Evolutionary conservation across 1,140 invertebrate species (phyloP).

Genomic region (Proctacanthus coquilletti): DNA sequence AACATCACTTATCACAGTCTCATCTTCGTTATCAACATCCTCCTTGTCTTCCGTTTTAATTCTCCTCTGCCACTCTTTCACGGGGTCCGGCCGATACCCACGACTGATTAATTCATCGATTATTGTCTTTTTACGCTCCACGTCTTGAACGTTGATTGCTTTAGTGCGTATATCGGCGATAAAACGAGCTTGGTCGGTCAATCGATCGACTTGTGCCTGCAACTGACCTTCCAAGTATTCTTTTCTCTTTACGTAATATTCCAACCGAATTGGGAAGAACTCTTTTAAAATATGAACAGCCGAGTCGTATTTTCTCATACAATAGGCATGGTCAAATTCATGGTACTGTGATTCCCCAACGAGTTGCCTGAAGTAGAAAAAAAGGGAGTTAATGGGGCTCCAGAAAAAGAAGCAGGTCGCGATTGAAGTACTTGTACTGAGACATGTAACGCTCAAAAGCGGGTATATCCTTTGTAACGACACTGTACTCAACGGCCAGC

Average conservation of each 20-base stretch:
- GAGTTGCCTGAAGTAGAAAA: no score
- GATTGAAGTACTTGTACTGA: slow-evolving; percentile 91
- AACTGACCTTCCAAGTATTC: slow-evolving; percentile 81
- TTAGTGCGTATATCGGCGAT: slow-evolving; percentile 95
- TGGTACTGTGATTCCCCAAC: no score
- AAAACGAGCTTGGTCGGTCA: slow-evolving; percentile 88
- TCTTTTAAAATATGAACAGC: slow-evolving; percentile 70
- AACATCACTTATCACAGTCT: slow-evolving; percentile 29
- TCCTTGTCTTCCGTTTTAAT: slow-evolving; percentile 35
- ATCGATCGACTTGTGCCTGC: slow-evolving; percentile 75
- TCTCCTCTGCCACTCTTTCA: slow-evolving; percentile 78
- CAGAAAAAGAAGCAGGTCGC: no score
- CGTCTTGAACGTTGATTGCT: slow-evolving; percentile 83
- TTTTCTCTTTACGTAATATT: slow-evolving; percentile 77
- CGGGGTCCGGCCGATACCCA: slow-evolving; percentile 89
- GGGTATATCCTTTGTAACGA: slow-evolving; percentile 78
- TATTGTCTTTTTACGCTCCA: slow-evolving; percentile 84
- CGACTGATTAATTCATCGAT: slow-evolving; percentile 73
- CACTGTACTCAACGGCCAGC: slow-evolving; percentile 91
- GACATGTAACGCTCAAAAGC: slow-evolving; percentile 94
- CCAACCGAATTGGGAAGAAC: slow-evolving; percentile 70
- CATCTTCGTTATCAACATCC: slow-evolving; percentile 29
- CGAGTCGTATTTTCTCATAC: slow-evolving; percentile 44
- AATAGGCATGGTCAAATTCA: slow-evolving; percentile 79
- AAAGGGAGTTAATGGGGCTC: no score